Evolutionary conservation across 2,113 vertebrate species (phyloP), one percentile per base, ranked within the genome.

Genomic region (Phrynocephalus versicolor): DNA sequence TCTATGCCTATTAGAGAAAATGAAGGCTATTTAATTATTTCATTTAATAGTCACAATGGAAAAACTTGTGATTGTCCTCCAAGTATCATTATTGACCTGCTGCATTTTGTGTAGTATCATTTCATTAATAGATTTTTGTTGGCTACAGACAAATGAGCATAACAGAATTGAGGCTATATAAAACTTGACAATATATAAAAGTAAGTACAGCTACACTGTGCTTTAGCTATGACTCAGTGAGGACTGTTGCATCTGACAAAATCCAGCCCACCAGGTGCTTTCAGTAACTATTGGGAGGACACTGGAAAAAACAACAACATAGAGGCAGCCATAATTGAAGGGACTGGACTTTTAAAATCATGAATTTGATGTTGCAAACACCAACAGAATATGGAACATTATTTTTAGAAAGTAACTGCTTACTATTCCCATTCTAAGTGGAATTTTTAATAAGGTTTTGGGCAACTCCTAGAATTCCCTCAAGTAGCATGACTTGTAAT

Each of bases 21-120:
- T 85, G 88, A 94, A 16, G 10, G 77, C 81, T 85, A 90, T 76
- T 84, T 94, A 88, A 95, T 94, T 90, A 91, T 86, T 88, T 67
- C 81, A 83, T 76, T 87, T 92, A 92, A 92, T 79, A 83, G 85
- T 88, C 71, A 79, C 86, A 82, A 85, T 70, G 82, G 91, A 79
- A 51, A 51, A 55, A 77, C 84, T 80, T 87, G 75, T 85, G 92
- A 92, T 92, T 84, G 14, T 83, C 88, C 90, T 92, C 92, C 91
- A 79, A 89, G 91, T 19, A 37, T 80, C 79, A 39, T 79, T 72
- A 35, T 60, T 87, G 91, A 87, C 89, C 79, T 78, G 81, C 90
- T 93, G 90, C 16, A 0, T 80, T 93, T 90, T 77, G 82, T 87
- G 62, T 87, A 88, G 76, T 41, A 91, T 90, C 85, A 6, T 78